Conservation (phyloP, 1,140 invertebrate genomes). For the Gryon sp. region DNA sequence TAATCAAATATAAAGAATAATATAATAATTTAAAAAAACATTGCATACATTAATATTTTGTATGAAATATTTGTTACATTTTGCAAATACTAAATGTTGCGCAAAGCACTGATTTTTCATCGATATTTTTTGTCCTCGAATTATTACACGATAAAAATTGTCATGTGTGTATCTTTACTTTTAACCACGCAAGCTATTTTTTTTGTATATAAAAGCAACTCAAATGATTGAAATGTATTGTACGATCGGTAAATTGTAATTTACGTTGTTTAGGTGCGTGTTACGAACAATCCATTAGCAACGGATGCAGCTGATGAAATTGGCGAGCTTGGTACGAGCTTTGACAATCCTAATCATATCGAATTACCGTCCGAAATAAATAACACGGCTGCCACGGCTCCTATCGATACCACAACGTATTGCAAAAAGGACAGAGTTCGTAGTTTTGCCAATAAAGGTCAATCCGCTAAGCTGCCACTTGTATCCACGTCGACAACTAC, state of each 20-base stretch:
- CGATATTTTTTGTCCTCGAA: too few relatives aligned
- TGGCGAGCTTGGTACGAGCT: constrained; percentile 82
- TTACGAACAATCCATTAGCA: constrained; percentile 88
- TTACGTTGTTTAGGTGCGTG: constrained; percentile 81
- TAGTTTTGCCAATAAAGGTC: constrained; percentile 66
- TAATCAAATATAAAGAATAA: too few relatives aligned
- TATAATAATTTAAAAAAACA: too few relatives aligned
- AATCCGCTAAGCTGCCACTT: constrained; percentile 63
- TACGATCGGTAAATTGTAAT: constrained; percentile 24
- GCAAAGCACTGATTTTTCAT: too few relatives aligned
- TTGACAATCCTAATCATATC: constrained; percentile 87
- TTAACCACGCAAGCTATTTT: not conserved
- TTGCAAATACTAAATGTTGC: too few relatives aligned
- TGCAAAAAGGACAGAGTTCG: constrained; percentile 82
- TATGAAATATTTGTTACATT: too few relatives aligned
- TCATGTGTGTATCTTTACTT: not conserved
- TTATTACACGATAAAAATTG: too few relatives aligned
- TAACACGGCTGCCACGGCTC: constrained; percentile 70
- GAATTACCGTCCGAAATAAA: constrained; percentile 81
- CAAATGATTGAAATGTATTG: constrained; percentile 4
- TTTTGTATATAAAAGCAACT: not conserved
- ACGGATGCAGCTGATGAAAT: constrained; percentile 81
- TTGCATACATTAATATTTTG: too few relatives aligned
- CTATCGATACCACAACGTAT: constrained; percentile 87
- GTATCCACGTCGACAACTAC: constrained; percentile 57